Evolutionary conservation across 2,113 vertebrate genomes (phyloP).

Genomic region (Nibea coibor): DNA sequence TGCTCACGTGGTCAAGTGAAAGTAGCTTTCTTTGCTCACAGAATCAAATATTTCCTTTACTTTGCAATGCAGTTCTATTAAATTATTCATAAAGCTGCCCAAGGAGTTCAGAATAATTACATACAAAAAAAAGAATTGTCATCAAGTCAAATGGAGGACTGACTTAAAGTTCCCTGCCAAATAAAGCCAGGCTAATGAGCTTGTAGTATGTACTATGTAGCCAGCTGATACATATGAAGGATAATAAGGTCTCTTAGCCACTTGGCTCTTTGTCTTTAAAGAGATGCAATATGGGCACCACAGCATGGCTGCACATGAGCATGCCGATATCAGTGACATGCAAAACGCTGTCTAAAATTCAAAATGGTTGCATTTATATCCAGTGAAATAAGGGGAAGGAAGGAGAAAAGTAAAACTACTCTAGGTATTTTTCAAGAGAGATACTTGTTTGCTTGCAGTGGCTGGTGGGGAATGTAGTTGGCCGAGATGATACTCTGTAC

Average conservation of each 20-base stretch:
- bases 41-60: constrained; percentile 10
- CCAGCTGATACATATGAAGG: constrained; percentile 10
- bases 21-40: constrained; percentile 14
- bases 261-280: constrained; percentile 18
- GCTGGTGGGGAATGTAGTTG: constrained; percentile 86
- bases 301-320: background rate
- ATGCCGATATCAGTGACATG: background rate
- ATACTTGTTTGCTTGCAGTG: constrained; percentile 79
- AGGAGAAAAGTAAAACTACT: background rate
- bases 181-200: constrained; percentile 29
- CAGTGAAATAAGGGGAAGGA: background rate
- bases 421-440: too few species aligned
- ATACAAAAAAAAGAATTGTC: constrained; percentile 44
- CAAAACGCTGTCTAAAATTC: background rate
- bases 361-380: background rate
- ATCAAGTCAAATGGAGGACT: constrained; percentile 40
- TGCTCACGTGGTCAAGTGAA: background rate
- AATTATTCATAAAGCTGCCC: constrained; percentile 35
- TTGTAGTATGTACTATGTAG: constrained; percentile 7
- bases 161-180: constrained; percentile 44
- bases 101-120: constrained; percentile 42
- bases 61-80: background rate
- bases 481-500: constrained; percentile 85
- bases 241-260: constrained; percentile 10
- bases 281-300: constrained; percentile 9